Evolutionary conservation across 2,888 invertebrate genomes (phyloP), one percentile per base, ranked within the genome.

Genomic region (Epinotia nisella): DNA sequence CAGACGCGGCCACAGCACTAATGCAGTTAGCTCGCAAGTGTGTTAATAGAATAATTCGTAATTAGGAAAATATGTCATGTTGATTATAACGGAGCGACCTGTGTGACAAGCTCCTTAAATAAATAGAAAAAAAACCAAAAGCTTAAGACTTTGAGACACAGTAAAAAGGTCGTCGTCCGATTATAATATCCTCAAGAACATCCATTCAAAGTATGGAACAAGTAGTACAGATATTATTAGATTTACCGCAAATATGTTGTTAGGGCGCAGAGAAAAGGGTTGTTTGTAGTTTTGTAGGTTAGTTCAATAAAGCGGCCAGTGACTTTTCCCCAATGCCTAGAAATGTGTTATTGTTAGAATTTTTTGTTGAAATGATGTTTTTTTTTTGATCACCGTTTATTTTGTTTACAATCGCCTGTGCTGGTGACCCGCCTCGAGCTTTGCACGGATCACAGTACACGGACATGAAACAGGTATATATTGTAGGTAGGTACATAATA

Each of bases 261-360:
- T 56, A 62, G 61, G 72, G n/a, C 15, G 35, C n/a, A n/a, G n/a
- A 41, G 59, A n/a, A 67, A 61, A 72, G 67, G 67, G 55, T 72
- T 67, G 55, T 29, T 55, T 29, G 39, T 56, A 70, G 29, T 53
- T 71, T 71, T 66, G 41, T 60, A 39, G 29, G 60, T 21, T 58
- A 68, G 11, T 24, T 39, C 55, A 7, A 56, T 60, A 17, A 21
- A 51, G 55, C 67, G 72, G 67, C 21, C 56, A 17, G 41, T 66
- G 65, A 65, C 24, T 29, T 19, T 15, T 49, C 35, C 11, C 15
- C 17, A 29, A 53, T 53, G 9, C 11, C 11, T 35, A 10, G 10
- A 39, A 3, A 17, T 11, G 39, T 39, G 35, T 17, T 4, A 15
- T n/a, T 35, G 1, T 1, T 17, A 39, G 3, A 1, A 9, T 29